Base-by-base conservation (phyloP, 2,113 vertebrate genomes). In the Circaetus cinerascens region DNA sequence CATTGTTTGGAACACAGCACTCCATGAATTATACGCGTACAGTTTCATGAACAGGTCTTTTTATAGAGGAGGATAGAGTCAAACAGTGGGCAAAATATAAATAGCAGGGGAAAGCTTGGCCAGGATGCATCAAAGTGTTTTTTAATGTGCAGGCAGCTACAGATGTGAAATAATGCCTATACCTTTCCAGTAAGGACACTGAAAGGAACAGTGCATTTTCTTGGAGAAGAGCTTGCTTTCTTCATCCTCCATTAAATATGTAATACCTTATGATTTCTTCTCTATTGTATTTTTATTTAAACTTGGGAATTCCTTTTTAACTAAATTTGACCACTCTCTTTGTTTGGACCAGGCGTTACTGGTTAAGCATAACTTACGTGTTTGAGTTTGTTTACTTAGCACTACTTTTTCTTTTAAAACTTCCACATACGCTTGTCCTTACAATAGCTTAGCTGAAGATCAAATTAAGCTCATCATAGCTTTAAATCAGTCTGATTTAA, bases 341-440 rank as follows among this genome's bases (percentile, higher is more conserved):
- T 0, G 0, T 59, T 64, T 79, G 36, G 32, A 62, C 5, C 23
- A 62, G 12, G 22, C 32, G 66, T 62, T 63, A 30, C 21, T 17
- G 22, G n/a, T 63, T 23, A 32, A 79, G 9, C 3, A 7, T 50
- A 34, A 66, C 4, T 55, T 50, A 1, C 0, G 6, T 15, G 3
- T 34, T 38, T 64, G 29, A 66, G 15, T 69, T 76, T 63, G 16
- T 87, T 88, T 63, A 46, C 16, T 59, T 88, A 55, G 13, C 32
- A 38, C 6, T 57, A 45, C 10, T 40, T 78, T 83, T 71, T 64
- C 10, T 9, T 72, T 78, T 85, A 53, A 53, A 46, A 62, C 11
- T 22, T 83, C 51, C 2, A 1, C 16, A n/a, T 80, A 7, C 22
- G 12, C 15, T 88, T 30, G 11, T 53, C 10, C 23, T 79, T 94